These are phyloP conservation scores for Callimico goeldii DNA, from an alignment of 2,797 vertebrate genomes.

Conservation along the genomic window DNA sequence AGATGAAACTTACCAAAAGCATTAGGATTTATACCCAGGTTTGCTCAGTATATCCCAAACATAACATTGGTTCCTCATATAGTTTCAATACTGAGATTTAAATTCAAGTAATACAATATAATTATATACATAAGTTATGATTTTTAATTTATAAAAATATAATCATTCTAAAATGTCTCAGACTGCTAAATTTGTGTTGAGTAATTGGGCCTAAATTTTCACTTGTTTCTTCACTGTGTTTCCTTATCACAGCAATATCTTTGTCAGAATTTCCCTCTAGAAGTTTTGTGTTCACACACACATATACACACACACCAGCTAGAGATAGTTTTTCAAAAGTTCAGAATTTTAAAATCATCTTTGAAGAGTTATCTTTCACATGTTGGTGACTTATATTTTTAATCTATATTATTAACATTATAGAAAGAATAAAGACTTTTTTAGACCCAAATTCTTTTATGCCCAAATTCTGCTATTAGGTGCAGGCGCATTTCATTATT, in stretches of 20 bases:
- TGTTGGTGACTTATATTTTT: not conserved
- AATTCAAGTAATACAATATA: not conserved
- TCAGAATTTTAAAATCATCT: not conserved
- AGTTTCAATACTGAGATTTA: not conserved
- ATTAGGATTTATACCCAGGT: not conserved
- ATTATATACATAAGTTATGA: not conserved
- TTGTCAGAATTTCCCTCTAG: not conserved
- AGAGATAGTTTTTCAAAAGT: not conserved
- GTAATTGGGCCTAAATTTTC: slow-evolving; percentile 19
- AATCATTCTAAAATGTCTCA: slow-evolving; percentile 16
- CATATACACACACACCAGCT: not conserved
- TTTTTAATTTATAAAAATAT: slow-evolving; percentile 27
- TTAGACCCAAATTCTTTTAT: not conserved
- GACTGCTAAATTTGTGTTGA: slow-evolving; percentile 12
- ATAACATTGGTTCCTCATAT: not conserved
- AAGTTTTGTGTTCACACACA: not conserved
- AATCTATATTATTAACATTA: not conserved
- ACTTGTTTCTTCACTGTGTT: slow-evolving; percentile 21
- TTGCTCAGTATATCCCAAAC: not conserved
- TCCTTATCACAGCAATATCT: not conserved
- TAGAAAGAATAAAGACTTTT: not conserved
- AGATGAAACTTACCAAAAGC: not conserved
- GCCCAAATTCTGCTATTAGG: not conserved
- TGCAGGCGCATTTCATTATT: not conserved
- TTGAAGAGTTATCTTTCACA: not conserved